Conservation (phyloP, 2,797 vertebrate species). For the Orientallactaga sibirica region DNA sequence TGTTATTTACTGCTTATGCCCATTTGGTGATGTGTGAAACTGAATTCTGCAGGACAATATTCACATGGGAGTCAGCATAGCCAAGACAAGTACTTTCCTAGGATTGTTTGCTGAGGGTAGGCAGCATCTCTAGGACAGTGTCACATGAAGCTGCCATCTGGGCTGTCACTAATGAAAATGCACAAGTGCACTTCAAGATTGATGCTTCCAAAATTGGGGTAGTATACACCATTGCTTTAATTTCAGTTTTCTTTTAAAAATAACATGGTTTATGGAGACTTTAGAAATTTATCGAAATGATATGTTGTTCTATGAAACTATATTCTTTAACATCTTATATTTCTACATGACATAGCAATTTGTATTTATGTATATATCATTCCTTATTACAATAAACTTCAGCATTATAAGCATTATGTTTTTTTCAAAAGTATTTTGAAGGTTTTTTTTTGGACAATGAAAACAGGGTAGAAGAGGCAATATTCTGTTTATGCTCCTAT, state of each 20-base stretch:
- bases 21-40: neutral
- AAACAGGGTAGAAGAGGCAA: conserved; percentile 16
- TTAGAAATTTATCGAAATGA: neutral
- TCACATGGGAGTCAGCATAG: neutral
- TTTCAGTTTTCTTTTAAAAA: conserved; percentile 13
- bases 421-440: conserved; percentile 27
- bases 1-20: neutral
- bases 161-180: neutral
- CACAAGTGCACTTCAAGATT: neutral
- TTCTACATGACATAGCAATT: neutral
- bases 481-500: neutral
- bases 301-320: neutral
- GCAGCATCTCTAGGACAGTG: neutral
- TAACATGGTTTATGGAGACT: neutral
- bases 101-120: neutral
- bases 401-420: neutral
- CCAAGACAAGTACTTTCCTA: neutral
- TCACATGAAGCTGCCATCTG: neutral
- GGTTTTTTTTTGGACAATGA: neutral
- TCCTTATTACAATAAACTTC: neutral
- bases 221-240: neutral
- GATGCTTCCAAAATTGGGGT: neutral
- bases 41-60: neutral
- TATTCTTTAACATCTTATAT: neutral
- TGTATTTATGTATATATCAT: neutral